Conservation (phyloP, 2,113 vertebrate species). For the Ancistrus triradiatus region DNA sequence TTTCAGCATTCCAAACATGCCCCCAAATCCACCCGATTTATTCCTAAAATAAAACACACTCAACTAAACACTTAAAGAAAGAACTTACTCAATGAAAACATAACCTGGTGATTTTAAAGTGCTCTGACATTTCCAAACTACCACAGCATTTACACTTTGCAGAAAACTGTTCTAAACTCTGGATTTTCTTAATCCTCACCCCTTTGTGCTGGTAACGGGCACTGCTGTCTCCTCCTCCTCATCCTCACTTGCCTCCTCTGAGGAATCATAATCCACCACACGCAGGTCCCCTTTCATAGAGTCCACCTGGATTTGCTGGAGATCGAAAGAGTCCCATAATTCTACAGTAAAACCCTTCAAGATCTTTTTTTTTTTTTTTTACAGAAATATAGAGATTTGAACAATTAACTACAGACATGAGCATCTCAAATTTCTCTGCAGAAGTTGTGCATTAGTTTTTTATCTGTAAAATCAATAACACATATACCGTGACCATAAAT, state of each 20-base stretch:
- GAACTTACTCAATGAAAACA: background rate
- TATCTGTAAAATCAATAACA: no score
- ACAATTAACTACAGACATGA: no score
- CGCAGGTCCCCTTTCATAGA: constrained; percentile 80
- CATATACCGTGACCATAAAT: no score
- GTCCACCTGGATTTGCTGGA: constrained; percentile 30
- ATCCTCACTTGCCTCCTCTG: constrained; percentile 70
- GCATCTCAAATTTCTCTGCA: no score
- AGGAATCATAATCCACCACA: constrained; percentile 86
- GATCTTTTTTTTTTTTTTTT: no score
- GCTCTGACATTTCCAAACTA: no score
- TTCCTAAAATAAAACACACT: constrained; percentile 53
- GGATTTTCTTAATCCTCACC: constrained; percentile 43
- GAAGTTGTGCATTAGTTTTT: no score
- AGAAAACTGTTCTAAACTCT: no score
- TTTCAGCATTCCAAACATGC: constrained; percentile 97
- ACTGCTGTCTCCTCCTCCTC: constrained; percentile 51
- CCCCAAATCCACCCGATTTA: constrained; percentile 82
- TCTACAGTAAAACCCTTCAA: background rate
- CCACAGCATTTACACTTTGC: no score
- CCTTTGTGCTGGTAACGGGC: constrained; percentile 65
- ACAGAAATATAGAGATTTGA: no score
- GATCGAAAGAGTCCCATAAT: background rate
- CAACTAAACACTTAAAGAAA: background rate
- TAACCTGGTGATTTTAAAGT: no score